phyloP scores from a whole-genome alignment of 2,888 invertebrate genomes.

The Andrena trimmerana region DNA sequence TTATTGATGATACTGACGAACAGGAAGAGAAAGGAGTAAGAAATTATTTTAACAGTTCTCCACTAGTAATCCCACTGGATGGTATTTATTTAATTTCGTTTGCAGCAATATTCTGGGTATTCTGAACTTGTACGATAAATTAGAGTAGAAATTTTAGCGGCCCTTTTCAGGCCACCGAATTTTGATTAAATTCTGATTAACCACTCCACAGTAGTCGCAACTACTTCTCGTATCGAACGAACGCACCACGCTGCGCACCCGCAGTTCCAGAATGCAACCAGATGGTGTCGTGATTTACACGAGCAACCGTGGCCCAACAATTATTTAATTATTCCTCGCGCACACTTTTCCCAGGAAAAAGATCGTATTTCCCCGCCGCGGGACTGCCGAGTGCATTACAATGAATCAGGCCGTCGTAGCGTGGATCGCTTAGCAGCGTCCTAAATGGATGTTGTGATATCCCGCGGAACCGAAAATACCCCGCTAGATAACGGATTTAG shows the following conservation, averaged over 20 bases:
- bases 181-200: slow-evolving; percentile 5
- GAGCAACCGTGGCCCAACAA: slow-evolving; percentile 26
- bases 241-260: too few species aligned
- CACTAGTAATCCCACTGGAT: not conserved
- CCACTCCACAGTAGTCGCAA: not conserved
- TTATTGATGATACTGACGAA: too few species aligned
- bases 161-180: not conserved
- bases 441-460: slow-evolving; percentile 70
- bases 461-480: slow-evolving; percentile 64
- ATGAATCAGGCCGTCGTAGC: slow-evolving; percentile 54
- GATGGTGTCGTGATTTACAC: slow-evolving; percentile 38
- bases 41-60: too few species aligned
- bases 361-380: slow-evolving; percentile 50
- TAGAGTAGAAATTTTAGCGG: too few species aligned
- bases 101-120: too few species aligned
- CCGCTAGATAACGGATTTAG: slow-evolving; percentile 69
- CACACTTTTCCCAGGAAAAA: slow-evolving; percentile 29
- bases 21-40: too few species aligned
- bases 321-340: slow-evolving; percentile 52
- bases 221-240: not conserved
- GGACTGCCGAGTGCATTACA: slow-evolving; percentile 46
- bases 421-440: slow-evolving; percentile 31
- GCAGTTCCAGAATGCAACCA: slow-evolving; percentile 9
- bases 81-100: not conserved
- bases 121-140: too few species aligned